A percentile compares a stretch with the other conserved stretches of the same genome.
Conservation (phyloP, 2,797 vertebrate genomes). For the Manis crassicaudata region DNA sequence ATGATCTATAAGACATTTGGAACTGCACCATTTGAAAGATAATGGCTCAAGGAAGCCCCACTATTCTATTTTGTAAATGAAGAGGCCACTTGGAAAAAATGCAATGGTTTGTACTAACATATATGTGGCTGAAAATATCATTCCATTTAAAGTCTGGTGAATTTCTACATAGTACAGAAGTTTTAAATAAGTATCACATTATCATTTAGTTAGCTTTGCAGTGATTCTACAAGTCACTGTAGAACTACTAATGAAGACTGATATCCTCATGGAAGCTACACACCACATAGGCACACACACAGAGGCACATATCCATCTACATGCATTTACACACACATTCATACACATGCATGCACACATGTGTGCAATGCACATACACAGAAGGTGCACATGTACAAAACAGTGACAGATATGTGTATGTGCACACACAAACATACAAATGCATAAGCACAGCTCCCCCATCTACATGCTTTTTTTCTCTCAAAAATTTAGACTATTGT, state of each 20-base stretch:
- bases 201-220: not conserved
- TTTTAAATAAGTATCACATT: not conserved
- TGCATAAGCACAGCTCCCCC: not conserved
- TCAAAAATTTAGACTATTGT: not conserved
- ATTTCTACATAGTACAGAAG: not conserved
- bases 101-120: not conserved
- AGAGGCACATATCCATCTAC: not conserved
- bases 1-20: not conserved
- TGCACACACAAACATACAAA: not conserved
- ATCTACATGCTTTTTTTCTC: not conserved
- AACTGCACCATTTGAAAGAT: not conserved
- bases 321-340: not conserved
- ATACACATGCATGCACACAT: not conserved
- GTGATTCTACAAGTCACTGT: not conserved
- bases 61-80: slow-evolving; percentile 21
- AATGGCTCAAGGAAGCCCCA: not conserved
- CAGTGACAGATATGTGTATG: not conserved
- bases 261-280: not conserved
- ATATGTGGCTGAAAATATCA: slow-evolving; percentile 4
- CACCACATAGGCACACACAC: not conserved
- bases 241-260: not conserved
- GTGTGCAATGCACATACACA: not conserved
- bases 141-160: not conserved
- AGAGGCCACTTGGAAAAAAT: not conserved
- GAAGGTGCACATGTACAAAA: not conserved